Evolutionary conservation across 1,140 invertebrate genomes (phyloP).

Genomic region (Battus philenor): DNA sequence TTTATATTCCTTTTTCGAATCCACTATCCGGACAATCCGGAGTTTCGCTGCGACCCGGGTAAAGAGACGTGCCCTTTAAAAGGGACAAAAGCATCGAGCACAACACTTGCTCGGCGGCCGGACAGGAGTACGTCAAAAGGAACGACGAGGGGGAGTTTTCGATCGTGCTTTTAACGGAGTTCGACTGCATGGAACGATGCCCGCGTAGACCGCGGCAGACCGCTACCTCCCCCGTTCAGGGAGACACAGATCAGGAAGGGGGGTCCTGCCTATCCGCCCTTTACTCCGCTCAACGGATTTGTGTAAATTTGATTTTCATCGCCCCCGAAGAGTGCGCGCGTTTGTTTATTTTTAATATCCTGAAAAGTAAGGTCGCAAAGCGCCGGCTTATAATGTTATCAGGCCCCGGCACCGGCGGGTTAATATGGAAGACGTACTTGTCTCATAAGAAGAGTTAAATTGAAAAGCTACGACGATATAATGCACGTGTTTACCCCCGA

Average conservation of each 20-base stretch:
- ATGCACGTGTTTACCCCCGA: constrained; percentile 7
- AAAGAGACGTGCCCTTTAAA: constrained; percentile 11
- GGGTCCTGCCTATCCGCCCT: no score
- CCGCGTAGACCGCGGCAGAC: background rate
- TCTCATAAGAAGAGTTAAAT: constrained; percentile 16
- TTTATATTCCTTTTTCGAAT: constrained; percentile 10
- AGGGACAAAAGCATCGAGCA: constrained; percentile 9
- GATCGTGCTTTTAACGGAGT: constrained; percentile 1
- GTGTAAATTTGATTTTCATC: constrained; percentile 41
- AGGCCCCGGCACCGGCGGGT: constrained; percentile 9
- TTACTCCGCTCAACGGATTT: constrained; percentile 17
- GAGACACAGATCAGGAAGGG: no score
- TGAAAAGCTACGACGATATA: constrained; percentile 14
- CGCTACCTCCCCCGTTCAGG: background rate
- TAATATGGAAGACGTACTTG: constrained; percentile 11
- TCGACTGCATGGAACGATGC: background rate
- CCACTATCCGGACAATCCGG: constrained; percentile 12
- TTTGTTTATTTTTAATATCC: constrained; percentile 33
- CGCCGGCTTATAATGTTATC: constrained; percentile 16
- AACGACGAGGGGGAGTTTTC: background rate
- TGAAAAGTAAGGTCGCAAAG: constrained; percentile 17
- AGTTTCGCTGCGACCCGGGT: constrained; percentile 9
- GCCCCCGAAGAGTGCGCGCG: constrained; percentile 19
- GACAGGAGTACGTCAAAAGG: constrained; percentile 10
- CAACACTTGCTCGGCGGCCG: constrained; percentile 8